Evolutionary conservation across 1,140 invertebrate species (phyloP).

Genomic region (Euura lappo): DNA sequence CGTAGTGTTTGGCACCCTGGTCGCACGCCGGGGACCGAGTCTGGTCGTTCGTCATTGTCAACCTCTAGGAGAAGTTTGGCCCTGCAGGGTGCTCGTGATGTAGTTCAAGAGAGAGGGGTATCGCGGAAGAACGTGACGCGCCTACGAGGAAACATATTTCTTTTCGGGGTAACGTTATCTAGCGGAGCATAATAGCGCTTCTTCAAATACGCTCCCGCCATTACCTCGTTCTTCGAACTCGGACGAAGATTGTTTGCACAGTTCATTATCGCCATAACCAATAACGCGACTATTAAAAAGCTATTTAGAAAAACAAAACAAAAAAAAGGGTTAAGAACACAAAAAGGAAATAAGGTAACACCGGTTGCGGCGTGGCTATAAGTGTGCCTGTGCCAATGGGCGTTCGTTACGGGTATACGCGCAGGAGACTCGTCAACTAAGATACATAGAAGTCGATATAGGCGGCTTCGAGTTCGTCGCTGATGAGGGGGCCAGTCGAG

Average conservation of each 20-base stretch:
- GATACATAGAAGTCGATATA: not conserved
- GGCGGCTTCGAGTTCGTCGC: not conserved
- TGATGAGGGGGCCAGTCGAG: not conserved
- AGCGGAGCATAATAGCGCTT: not conserved
- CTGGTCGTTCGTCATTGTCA: conserved; percentile 6
- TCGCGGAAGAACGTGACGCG: not conserved
- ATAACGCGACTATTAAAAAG: too few species aligned
- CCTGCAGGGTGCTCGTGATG: not conserved
- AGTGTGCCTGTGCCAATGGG: not conserved
- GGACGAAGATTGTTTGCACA: too few species aligned
- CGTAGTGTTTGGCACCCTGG: not conserved
- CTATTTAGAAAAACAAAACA: too few species aligned
- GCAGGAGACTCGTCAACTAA: not conserved
- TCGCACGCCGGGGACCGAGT: not conserved
- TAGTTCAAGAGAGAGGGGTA: not conserved
- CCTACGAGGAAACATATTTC: not conserved
- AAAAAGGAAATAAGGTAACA: too few species aligned
- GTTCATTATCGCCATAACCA: too few species aligned
- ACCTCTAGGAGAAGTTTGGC: conserved; percentile 1
- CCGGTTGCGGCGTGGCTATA: too few species aligned
- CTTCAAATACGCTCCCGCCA: not conserved
- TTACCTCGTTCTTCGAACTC: too few species aligned
- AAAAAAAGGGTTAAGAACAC: too few species aligned
- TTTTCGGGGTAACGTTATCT: not conserved
- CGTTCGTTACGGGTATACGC: not conserved